Base-by-base conservation (phyloP, 2,888 invertebrate species). In the Drosophila longiperda region DNA sequence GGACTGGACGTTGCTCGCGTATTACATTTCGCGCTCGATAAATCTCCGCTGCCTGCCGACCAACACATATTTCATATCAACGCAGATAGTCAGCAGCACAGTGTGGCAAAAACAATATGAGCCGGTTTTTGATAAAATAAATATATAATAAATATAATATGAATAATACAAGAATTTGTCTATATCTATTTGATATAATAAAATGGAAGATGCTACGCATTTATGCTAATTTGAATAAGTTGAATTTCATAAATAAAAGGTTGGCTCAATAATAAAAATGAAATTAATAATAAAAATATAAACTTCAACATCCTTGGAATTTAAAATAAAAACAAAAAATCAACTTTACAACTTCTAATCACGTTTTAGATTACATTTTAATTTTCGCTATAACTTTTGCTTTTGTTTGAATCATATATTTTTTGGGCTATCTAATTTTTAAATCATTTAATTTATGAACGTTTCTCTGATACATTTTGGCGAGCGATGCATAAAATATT, bases 11-110 rank as follows among this genome's bases (percentile, higher is more conserved):
- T 83, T 83, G 83, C 83, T 79, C 87, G 90, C 89, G 91, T 92
- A 92, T 93, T 92, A 91, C 93, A 93, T 93, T 93, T 92, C 91
- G 90, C 90, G 87, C 91, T 90, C 86, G 90, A 93, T 93, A 93
- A 93, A 93, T 93, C 93, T 87, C 86, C 79, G 80, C 83, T 90
- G 90, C 87, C 80, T 80, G 87, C 87, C 78, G 87, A 83, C 80
- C 86, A 77, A 75, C 85, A 85, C 83, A 90, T 91, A 89, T 90
- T 85, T 91, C 91, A 89, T 90, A 85, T 89, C 91, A 90, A 86
- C 89, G 89, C 78, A 89, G 82, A 82, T 87, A 80, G 80, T 67
- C 72, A 58, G 29, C 38, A 9, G 42, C 67, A 87, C 88, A 78
- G 83, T 85, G 88, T 75, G 36, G 32, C 77, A 52, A 76, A 53